Conservation (phyloP, 2,113 vertebrate species). For the Galemys pyrenaicus region DNA sequence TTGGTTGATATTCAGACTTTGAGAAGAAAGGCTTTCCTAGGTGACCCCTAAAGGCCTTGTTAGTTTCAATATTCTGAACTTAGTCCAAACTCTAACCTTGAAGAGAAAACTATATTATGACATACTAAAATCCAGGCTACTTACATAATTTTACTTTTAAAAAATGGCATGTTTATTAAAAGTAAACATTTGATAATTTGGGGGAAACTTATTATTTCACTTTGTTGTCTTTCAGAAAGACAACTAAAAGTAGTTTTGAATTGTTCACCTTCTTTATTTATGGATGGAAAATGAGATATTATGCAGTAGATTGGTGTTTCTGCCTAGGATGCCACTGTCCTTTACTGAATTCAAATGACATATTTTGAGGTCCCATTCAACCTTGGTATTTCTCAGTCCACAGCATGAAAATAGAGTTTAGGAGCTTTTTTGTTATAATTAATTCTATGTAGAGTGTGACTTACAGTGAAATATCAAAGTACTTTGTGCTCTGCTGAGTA, state of each 20-base stretch:
- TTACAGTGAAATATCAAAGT: conserved; percentile 17
- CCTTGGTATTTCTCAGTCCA: conserved; percentile 45
- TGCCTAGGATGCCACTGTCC: not conserved
- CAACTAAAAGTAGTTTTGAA: not conserved
- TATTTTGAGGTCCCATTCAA: conserved; percentile 32
- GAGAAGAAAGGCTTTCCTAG: not conserved
- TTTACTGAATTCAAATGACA: conserved; percentile 8
- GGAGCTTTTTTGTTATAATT: conserved; percentile 38
- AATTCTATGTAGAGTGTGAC: conserved; percentile 30
- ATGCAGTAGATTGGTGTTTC: not conserved
- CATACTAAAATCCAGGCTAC: not conserved
- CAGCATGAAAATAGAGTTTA: conserved; percentile 29
- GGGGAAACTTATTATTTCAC: conserved; percentile 39
- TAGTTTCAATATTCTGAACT: not conserved
- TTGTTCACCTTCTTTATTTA: conserved; percentile 18
- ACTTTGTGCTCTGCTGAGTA: not conserved
- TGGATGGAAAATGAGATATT: not conserved
- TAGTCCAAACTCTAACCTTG: not conserved
- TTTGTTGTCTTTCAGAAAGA: conserved; percentile 30
- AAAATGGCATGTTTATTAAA: conserved; percentile 3
- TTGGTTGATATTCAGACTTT: not conserved
- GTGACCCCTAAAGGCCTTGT: not conserved
- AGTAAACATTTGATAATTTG: conserved; percentile 21
- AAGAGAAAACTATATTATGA: not conserved
- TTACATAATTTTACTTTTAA: not conserved